Conservation (phyloP, 2,113 vertebrate genomes). For the Philantomba maxwellii region DNA sequence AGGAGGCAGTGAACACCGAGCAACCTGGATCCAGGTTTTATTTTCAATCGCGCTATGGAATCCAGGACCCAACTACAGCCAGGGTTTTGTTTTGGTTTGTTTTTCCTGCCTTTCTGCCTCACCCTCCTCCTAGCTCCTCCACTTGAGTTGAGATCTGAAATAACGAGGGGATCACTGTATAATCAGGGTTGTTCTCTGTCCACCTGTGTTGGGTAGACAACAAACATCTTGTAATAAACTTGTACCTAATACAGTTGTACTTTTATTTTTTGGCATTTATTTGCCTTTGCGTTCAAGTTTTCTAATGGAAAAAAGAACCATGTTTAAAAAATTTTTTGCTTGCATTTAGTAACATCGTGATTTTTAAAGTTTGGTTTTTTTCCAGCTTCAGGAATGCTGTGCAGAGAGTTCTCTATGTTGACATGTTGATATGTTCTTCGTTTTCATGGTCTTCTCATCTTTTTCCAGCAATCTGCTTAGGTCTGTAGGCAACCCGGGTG, state of each 20-base stretch:
- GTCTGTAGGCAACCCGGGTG: conserved; percentile 38
- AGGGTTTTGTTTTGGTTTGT: conserved; percentile 46
- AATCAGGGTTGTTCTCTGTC: conserved; percentile 71
- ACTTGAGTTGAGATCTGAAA: conserved; percentile 74
- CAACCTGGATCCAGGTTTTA: conserved; percentile 53
- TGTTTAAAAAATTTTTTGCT: not conserved
- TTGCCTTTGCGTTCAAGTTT: conserved; percentile 59
- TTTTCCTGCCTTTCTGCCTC: conserved; percentile 54
- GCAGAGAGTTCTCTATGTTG: not conserved
- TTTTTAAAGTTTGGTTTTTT: conserved; percentile 36
- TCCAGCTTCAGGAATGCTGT: conserved; percentile 35
- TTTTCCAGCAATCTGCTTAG: conserved; percentile 36
- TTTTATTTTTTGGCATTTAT: conserved; percentile 46
- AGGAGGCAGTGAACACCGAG: conserved; percentile 51
- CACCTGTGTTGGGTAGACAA: conserved; percentile 56
- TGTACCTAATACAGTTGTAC: conserved; percentile 55
- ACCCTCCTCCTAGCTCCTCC: conserved; percentile 60
- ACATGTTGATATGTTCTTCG: conserved; percentile 34
- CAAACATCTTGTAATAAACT: conserved; percentile 60
- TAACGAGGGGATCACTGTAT: conserved; percentile 68
- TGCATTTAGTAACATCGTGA: conserved; percentile 33
- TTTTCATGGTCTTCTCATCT: conserved; percentile 36
- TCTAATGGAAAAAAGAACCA: conserved; percentile 20
- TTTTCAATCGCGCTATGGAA: conserved; percentile 69
- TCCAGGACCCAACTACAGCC: conserved; percentile 60